A percentile compares a stretch with the other conserved stretches of the same genome.
Conservation (phyloP, 2,113 vertebrate species). For the Macquaria australasica region DNA sequence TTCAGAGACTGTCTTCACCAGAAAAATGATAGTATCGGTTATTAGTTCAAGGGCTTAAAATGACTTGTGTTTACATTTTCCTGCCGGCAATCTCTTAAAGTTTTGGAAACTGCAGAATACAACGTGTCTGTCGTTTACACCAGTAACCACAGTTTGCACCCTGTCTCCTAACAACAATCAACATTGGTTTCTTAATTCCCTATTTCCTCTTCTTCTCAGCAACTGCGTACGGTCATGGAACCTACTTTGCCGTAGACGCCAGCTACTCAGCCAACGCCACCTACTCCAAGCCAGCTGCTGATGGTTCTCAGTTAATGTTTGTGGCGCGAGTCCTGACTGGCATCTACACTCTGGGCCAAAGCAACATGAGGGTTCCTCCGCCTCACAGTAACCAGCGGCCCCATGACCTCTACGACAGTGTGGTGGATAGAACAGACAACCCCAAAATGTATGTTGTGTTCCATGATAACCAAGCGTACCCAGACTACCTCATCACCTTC, state of each 20-base stretch:
- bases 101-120: not conserved
- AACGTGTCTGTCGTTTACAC: not conserved
- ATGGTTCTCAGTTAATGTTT: constrained; percentile 79
- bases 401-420: constrained; percentile 76
- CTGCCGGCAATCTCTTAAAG: not conserved
- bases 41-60: not conserved
- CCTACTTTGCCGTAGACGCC: constrained; percentile 81
- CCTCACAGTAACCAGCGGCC: constrained; percentile 3
- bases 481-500: constrained; percentile 85
- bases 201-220: constrained; percentile 49
- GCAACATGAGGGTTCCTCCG: constrained; percentile 68
- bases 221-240: constrained; percentile 61
- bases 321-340: constrained; percentile 80
- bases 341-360: constrained; percentile 39
- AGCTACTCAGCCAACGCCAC: constrained; percentile 59
- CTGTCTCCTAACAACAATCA: not conserved
- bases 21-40: not conserved
- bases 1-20: not conserved
- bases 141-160: not conserved
- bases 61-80: not conserved
- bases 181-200: not conserved
- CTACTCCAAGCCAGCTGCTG: constrained; percentile 63
- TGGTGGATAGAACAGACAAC: constrained; percentile 59
- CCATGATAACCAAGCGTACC: constrained; percentile 82
- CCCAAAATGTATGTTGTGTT: constrained; percentile 84